Evolutionary conservation across 1,140 invertebrate genomes (phyloP), one percentile per base, ranked within the genome.

Genomic region (Meloidogyne chitwoodi): DNA sequence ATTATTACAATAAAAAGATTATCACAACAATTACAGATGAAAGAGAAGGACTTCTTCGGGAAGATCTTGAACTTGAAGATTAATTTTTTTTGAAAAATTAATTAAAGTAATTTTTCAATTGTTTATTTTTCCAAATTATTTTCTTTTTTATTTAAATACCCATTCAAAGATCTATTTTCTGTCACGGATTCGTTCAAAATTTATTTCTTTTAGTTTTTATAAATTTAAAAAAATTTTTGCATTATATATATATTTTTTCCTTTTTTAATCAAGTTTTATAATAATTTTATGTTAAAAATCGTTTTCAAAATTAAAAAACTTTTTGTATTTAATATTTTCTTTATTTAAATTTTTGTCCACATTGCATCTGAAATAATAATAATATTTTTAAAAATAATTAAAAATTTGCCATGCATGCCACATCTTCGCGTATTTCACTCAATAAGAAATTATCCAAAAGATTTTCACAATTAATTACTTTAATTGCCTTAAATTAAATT

Each of bases 401-500:
- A 74, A 84, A 83, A 64, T 84, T 84, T 29, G 87, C 82, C 56
- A 86, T 75, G 38, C 84, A 86, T 12, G 84, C 74, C 26, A 83
- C 77, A 75, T 86, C 84, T 79, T 84, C 80, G 29, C 76, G 68
- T 41, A 86, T 85, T 34, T 86, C 85, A 41, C 77, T 78, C 14
- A 86, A 62, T 14, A 87, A 75, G 66, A 83, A 87, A 67, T 86
- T 82, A 26, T 84, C 77, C 11, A 83, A 72, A 41, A 86, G 75
- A 62, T 83, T 80, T 34, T 83, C 75, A 64, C 85, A 86, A 62
- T 83, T 84, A 41, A 81, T 67, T 48, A 86, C 77, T 44, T 80
- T 68, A 34, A 77, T 70, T 44, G 77, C 68, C 61, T 71, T n/a
- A 63, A 31, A 66, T 22, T 11, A 27, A 44, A 70, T 56, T 31